Percentiles rank a stretch among this genome's conserved stretches.
Conservation (phyloP, 2,113 vertebrate species). For the Carassius carassius region DNA sequence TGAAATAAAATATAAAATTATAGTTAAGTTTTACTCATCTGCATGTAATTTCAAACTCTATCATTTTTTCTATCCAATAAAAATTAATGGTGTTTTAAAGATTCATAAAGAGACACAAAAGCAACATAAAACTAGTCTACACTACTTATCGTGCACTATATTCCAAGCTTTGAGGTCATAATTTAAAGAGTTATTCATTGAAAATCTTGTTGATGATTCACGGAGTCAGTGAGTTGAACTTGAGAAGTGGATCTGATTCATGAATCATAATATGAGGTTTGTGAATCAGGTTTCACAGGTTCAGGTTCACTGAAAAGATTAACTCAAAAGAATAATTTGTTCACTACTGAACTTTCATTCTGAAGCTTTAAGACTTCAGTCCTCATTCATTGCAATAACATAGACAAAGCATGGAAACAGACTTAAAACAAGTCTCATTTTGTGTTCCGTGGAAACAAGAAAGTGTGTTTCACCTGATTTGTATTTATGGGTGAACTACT, state of each 20-base stretch:
- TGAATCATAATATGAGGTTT: not conserved
- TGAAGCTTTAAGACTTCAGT: not conserved
- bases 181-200: not conserved
- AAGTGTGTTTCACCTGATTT: not conserved
- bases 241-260: not conserved
- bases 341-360: not conserved
- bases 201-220: not conserved
- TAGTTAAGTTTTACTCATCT: not conserved
- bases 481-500: not conserved
- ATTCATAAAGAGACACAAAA: not conserved
- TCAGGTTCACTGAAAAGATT: not conserved
- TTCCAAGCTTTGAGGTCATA: not conserved
- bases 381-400: not conserved
- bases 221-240: not conserved
- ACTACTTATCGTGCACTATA: not conserved
- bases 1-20: too few relatives aligned
- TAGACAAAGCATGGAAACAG: not conserved
- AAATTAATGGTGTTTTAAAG: not conserved
- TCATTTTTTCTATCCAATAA: too few relatives aligned
- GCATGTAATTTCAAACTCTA: not conserved
- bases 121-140: not conserved
- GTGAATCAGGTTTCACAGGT: not conserved
- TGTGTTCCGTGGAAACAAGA: not conserved
- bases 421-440: not conserved
- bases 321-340: not conserved